Percentiles rank a stretch among this genome's conserved stretches.
Evolutionary conservation across 2,113 vertebrate genomes (phyloP).

Genomic region (Jacana jacana): DNA sequence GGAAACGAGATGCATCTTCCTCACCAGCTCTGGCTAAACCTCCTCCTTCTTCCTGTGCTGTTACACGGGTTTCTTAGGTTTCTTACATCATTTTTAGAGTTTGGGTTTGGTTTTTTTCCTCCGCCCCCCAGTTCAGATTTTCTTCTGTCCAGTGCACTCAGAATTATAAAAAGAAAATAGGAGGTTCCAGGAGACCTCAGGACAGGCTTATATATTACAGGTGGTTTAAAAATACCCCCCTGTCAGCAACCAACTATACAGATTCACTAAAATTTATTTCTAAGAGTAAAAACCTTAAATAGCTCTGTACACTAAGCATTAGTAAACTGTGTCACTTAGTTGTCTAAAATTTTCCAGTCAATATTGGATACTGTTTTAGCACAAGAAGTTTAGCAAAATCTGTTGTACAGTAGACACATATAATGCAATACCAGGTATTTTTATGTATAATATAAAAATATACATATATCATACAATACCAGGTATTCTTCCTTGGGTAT

Average conservation of each 20-base stretch:
- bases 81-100: neutral
- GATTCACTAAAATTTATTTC: neutral
- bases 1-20: neutral
- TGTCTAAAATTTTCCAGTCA: neutral
- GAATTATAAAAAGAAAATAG: neutral
- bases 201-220: neutral
- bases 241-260: neutral
- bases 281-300: neutral
- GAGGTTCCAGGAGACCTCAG: neutral
- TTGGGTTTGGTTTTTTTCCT: too few species aligned
- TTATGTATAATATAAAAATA: neutral
- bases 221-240: neutral
- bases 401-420: neutral
- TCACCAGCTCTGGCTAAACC: neutral
- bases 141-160: neutral
- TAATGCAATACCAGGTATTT: neutral
- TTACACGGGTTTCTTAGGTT: neutral
- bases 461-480: neutral
- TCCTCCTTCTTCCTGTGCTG: neutral
- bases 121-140: neutral
- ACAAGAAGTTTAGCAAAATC: neutral
- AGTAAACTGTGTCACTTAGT: neutral
- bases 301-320: neutral
- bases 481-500: neutral
- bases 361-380: neutral